Evolutionary conservation across 2,888 invertebrate genomes (phyloP), one percentile per base, ranked within the genome.

Genomic region (Dynastes hyllus): DNA sequence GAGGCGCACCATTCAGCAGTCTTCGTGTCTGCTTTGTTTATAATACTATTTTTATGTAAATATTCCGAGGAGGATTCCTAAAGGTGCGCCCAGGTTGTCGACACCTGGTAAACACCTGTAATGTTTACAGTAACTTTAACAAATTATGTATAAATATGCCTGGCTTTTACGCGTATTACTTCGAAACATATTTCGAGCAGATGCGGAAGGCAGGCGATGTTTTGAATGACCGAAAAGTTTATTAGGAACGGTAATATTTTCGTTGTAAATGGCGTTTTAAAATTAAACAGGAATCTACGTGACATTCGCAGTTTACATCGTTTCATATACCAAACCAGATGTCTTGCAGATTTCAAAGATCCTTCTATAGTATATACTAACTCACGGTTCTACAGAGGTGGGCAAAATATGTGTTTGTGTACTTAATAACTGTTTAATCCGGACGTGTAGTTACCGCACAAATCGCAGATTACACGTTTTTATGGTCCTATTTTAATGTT

Each of bases 231-330:
- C 51, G 69, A 69, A 11, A 69, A 69, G 22, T 66, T 66, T 66
- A 45, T 63, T 63, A 66, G 66, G 22, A 45, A 40, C 66, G 66
- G 45, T 66, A 45, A 71, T 63, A 75, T 75, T 75, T 75, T 61
- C 63, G 61, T 75, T 45, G 73, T 75, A 45, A 63, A 63, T 55
- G 45, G 40, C 45, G 73, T 75, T 75, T 75, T 75, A 75, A 75
- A 75, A 75, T 75, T 75, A 75, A 75, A 75, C 61, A 75, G 61
- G 73, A 75, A 75, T 75, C 55, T 75, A 75, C 73, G 73, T 75
- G 73, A 75, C 73, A 75, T 75, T 75, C 73, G 61, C 73, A 45
- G 73, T 50, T 61, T 61, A 61, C 63, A 45, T 29, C 61, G 61
- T 75, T 75, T 63, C 61, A 75, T 75, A 40, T 61, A 75, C 40